Evolutionary conservation across 1,140 invertebrate species (phyloP).

Genomic region (Drosophila subobscura): DNA sequence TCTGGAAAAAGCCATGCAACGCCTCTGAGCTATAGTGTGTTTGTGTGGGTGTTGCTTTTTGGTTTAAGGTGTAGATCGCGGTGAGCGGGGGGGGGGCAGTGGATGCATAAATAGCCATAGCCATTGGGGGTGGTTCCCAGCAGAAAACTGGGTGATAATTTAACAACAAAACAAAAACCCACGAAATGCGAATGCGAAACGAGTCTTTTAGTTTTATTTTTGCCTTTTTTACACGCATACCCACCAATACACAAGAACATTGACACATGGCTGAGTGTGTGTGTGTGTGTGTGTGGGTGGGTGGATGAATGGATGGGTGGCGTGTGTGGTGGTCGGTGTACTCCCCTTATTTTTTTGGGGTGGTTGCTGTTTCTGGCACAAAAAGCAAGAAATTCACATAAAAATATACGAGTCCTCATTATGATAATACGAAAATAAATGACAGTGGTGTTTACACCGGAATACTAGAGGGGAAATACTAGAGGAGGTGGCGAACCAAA

Average conservation of each 20-base stretch:
- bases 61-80: not conserved
- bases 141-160: conserved; percentile 67
- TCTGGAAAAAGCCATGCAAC: no score
- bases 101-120: conserved; percentile 61
- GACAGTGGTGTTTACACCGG: conserved; percentile 73
- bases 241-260: conserved; percentile 11
- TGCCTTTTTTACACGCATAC: conserved; percentile 55
- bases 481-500: not conserved
- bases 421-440: conserved; percentile 83
- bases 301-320: conserved; percentile 18
- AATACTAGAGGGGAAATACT: conserved; percentile 24
- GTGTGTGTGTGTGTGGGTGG: conserved; percentile 25
- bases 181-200: conserved; percentile 63
- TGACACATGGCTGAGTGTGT: conserved; percentile 23
- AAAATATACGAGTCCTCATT: conserved; percentile 82
- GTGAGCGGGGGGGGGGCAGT: conserved; percentile 26
- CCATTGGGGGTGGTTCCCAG: conserved; percentile 46
- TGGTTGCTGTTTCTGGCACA: conserved; percentile 52
- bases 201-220: conserved; percentile 67
- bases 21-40: not conserved
- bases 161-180: conserved; percentile 64
- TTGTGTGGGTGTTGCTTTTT: conserved; percentile 8
- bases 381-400: conserved; percentile 80
- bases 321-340: not conserved
- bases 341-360: conserved; percentile 29